A percentile compares a stretch with the other conserved stretches of the same genome.
Conservation (phyloP, 2,113 vertebrate species). For the Sylvietta virens region DNA sequence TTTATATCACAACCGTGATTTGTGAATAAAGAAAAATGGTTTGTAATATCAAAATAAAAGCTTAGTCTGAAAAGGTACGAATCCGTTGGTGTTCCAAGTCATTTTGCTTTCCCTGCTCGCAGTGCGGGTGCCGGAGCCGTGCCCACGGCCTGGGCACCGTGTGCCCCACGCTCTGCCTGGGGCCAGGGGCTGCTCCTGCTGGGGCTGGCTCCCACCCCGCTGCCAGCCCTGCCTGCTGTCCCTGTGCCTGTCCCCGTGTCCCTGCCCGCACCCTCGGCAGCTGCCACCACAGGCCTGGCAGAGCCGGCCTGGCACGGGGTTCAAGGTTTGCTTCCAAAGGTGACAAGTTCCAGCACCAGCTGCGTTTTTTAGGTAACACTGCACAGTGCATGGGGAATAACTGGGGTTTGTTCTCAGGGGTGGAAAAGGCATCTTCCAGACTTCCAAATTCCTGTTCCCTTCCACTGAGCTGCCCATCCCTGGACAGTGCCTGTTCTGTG, state of each 20-base stretch:
- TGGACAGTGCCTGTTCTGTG: not conserved
- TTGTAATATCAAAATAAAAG: constrained; percentile 89
- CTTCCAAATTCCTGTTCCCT: not conserved
- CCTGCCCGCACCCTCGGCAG: rapidly evolving
- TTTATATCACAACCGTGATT: constrained; percentile 86
- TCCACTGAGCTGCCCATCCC: rapidly evolving
- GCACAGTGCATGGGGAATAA: rapidly evolving
- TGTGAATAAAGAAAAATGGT: constrained; percentile 87
- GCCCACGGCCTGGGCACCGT: rapidly evolving
- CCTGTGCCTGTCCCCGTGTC: not conserved
- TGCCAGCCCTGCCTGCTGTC: not conserved
- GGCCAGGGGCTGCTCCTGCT: not conserved
- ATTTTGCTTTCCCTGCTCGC: constrained; percentile 9
- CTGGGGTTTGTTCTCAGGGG: rapidly evolving
- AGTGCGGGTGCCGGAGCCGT: not conserved
- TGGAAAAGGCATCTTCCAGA: not conserved
- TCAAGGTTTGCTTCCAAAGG: not conserved
- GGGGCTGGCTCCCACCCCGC: not conserved
- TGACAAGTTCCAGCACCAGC: too few species aligned
- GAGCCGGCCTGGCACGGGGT: rapidly evolving
- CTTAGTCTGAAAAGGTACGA: constrained; percentile 80
- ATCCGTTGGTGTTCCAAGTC: constrained; percentile 49
- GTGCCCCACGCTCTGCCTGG: rapidly evolving
- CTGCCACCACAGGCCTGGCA: not conserved
- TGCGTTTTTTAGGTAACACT: not conserved